phyloP scores from a whole-genome alignment of 2,888 invertebrate genomes.

The Melanophora roralis region DNA sequence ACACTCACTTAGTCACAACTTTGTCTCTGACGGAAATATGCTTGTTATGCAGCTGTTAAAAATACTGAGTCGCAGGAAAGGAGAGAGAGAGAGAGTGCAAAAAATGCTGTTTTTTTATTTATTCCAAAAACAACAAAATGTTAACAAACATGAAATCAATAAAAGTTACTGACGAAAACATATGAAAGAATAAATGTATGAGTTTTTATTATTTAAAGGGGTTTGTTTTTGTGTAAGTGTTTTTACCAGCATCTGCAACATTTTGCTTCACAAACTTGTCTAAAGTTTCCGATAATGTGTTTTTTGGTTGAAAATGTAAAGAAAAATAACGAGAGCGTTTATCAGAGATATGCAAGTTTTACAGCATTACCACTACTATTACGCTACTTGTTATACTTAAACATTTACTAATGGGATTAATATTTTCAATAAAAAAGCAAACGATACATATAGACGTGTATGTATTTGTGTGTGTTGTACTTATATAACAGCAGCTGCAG shows the following conservation, averaged over 20 bases:
- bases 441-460: no score
- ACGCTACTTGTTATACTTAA: not conserved
- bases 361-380: not conserved
- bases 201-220: not conserved
- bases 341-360: not conserved
- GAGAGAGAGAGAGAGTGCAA: not conserved
- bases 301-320: not conserved
- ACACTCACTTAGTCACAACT: no score
- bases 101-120: not conserved
- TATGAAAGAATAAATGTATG: not conserved
- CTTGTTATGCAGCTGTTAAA: no score
- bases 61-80: not conserved
- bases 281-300: conserved; percentile 19
- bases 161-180: not conserved
- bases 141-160: conserved; percentile 22
- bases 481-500: not conserved
- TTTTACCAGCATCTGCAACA: not conserved
- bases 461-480: no score
- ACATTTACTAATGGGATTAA: not conserved
- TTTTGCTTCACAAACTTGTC: not conserved
- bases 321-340: not conserved
- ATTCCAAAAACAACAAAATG: not conserved
- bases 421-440: not conserved
- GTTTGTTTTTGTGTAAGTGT: not conserved
- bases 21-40: no score